Percentiles rank a stretch among this genome's conserved stretches.
Conservation (phyloP, 2,888 invertebrate species). For the Lycophotia porphyrea region DNA sequence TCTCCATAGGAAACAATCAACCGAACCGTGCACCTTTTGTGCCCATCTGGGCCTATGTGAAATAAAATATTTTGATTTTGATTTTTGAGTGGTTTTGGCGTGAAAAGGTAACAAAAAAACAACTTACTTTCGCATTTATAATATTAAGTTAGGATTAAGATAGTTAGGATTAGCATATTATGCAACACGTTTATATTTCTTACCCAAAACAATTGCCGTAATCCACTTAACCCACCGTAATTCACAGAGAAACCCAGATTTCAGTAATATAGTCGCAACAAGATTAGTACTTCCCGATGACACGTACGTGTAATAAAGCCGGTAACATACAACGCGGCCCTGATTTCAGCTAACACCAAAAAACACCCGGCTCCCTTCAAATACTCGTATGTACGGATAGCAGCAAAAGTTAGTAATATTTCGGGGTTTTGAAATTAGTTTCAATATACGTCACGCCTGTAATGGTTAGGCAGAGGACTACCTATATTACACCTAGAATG, state of each 20-base stretch:
- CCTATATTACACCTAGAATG: neutral
- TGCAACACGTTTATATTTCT: conserved; percentile 5
- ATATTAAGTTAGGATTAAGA: too few species aligned
- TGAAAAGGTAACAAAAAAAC: too few species aligned
- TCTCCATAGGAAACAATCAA: too few species aligned
- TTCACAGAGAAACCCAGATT: conserved; percentile 22
- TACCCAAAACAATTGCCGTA: neutral
- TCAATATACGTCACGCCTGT: neutral
- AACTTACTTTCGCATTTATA: too few species aligned
- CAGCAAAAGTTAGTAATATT: conserved; percentile 4
- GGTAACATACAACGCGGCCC: conserved; percentile 28
- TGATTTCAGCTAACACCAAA: conserved; percentile 43
- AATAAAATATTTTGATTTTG: too few species aligned
- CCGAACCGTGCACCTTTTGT: too few species aligned
- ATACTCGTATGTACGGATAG: conserved; percentile 19
- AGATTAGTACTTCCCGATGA: conserved; percentile 50
- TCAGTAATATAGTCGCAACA: conserved; percentile 38
- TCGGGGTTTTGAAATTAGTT: neutral
- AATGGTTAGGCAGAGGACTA: neutral
- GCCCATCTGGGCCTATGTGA: too few species aligned
- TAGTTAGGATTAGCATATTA: too few species aligned
- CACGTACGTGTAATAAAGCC: conserved; percentile 52
- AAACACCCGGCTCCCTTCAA: conserved; percentile 55
- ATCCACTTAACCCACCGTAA: neutral
- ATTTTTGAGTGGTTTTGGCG: too few species aligned